phyloP scores from a whole-genome alignment of 2,888 invertebrate species.

The Aquatica leii region DNA sequence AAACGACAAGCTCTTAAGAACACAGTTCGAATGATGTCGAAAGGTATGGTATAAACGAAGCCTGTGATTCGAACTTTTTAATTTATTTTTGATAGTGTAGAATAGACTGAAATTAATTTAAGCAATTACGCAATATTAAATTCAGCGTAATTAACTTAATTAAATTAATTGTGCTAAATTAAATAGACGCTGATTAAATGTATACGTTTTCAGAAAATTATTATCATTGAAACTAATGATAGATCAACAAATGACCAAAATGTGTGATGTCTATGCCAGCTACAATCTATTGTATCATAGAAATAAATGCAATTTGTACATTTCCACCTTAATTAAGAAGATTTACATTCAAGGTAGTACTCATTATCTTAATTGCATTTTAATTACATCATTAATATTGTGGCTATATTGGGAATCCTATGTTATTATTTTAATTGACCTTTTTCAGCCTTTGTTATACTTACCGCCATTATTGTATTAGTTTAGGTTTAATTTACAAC shows the following conservation, averaged over 20 bases:
- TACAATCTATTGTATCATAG: constrained; percentile 37
- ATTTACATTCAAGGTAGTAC: constrained; percentile 32
- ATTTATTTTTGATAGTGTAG: constrained; percentile 28
- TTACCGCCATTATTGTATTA: neutral
- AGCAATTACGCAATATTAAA: constrained; percentile 16
- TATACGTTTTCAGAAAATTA: constrained; percentile 38
- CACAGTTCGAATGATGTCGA: constrained; percentile 95
- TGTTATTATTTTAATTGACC: constrained; percentile 28
- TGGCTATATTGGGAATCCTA: constrained; percentile 25
- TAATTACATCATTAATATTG: constrained; percentile 31
- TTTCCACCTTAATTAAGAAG: constrained; percentile 33
- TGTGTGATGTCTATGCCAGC: constrained; percentile 41
- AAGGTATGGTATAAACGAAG: constrained; percentile 74
- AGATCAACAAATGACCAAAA: constrained; percentile 41
- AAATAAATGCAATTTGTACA: constrained; percentile 37
- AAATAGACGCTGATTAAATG: constrained; percentile 25
- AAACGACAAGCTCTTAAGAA: constrained; percentile 97
- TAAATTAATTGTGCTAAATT: constrained; percentile 18
- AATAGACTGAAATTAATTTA: constrained; percentile 28
- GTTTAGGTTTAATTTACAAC: neutral
- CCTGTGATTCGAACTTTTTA: constrained; percentile 28
- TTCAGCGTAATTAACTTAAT: constrained; percentile 19
- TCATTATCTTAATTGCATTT: constrained; percentile 35
- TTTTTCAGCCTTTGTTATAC: constrained; percentile 7
- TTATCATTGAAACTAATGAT: constrained; percentile 34